These are phyloP conservation scores for Carcinoscorpius rotundicauda DNA, from an alignment of 1,140 invertebrate genomes.

Conservation along the genomic window DNA sequence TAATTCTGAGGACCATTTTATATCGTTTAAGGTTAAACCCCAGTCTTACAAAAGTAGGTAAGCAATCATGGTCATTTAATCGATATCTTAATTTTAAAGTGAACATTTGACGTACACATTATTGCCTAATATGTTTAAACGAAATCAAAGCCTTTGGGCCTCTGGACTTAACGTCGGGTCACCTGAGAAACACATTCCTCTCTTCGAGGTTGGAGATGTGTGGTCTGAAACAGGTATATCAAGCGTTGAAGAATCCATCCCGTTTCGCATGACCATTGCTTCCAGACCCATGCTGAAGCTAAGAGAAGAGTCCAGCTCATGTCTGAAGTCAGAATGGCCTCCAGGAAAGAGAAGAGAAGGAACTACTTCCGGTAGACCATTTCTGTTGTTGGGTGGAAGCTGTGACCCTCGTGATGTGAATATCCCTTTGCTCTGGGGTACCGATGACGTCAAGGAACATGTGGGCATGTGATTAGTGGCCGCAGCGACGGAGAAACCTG, in stretches of 20 bases:
- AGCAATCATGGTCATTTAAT: conserved; percentile 6
- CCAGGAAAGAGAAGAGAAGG: conserved; percentile 8
- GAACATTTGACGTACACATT: conserved; percentile 11
- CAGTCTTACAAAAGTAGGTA: background rate
- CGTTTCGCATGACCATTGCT: conserved; percentile 6
- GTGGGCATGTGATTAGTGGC: conserved; percentile 9
- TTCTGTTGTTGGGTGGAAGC: conserved; percentile 7
- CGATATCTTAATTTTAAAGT: conserved; percentile 7
- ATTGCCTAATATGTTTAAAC: background rate
- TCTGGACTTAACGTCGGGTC: conserved; percentile 18
- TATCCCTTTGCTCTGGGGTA: conserved; percentile 11
- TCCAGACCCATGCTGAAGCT: conserved; percentile 12
- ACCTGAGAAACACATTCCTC: conserved; percentile 15
- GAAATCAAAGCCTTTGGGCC: conserved; percentile 15
- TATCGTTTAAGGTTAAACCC: conserved; percentile 7
- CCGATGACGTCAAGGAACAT: conserved; percentile 11
- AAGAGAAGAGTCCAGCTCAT: conserved; percentile 14
- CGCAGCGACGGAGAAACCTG: conserved; percentile 4
- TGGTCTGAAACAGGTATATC: conserved; percentile 6
- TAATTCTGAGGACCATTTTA: conserved; percentile 5
- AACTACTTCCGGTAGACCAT: conserved; percentile 9
- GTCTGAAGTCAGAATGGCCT: conserved; percentile 10
- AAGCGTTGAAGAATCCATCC: background rate
- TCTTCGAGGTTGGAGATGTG: conserved; percentile 12
- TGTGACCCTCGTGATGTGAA: conserved; percentile 7